Conservation (phyloP, 2,113 vertebrate genomes). For the Peromyscus maniculatus region DNA sequence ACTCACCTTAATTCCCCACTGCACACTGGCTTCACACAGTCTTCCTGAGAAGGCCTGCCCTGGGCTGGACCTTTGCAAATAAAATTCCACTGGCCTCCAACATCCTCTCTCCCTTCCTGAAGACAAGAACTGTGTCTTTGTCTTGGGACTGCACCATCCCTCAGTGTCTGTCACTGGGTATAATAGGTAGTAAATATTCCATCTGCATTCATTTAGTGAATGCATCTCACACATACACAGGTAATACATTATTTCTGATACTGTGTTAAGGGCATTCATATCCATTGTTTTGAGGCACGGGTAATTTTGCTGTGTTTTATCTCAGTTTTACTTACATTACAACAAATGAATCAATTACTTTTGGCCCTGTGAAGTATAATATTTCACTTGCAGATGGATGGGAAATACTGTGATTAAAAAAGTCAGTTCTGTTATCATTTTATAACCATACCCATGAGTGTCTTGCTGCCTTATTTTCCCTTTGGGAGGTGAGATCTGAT, state of each 20-base stretch:
- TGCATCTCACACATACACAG: background rate
- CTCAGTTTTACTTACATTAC: background rate
- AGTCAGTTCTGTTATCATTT: background rate
- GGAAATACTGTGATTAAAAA: background rate
- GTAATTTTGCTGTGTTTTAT: no score
- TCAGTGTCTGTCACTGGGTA: background rate
- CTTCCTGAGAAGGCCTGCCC: background rate
- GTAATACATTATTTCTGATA: background rate
- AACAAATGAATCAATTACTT: background rate
- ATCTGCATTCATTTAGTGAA: no score
- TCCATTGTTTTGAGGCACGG: background rate
- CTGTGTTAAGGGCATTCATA: fast-evolving
- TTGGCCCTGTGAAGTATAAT: background rate
- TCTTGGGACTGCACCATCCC: background rate
- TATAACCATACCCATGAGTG: background rate
- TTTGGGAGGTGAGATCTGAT: background rate
- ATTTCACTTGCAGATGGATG: background rate
- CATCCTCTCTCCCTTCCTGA: background rate
- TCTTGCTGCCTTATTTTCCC: background rate
- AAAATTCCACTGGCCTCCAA: background rate
- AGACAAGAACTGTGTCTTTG: background rate
- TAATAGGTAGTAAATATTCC: no score
- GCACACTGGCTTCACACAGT: background rate
- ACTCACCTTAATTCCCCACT: background rate
- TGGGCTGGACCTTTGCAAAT: background rate